Percentiles rank a stretch among this genome's conserved stretches.
phyloP scores from a whole-genome alignment of 2,113 vertebrate genomes.

The Casuarius casuarius region DNA sequence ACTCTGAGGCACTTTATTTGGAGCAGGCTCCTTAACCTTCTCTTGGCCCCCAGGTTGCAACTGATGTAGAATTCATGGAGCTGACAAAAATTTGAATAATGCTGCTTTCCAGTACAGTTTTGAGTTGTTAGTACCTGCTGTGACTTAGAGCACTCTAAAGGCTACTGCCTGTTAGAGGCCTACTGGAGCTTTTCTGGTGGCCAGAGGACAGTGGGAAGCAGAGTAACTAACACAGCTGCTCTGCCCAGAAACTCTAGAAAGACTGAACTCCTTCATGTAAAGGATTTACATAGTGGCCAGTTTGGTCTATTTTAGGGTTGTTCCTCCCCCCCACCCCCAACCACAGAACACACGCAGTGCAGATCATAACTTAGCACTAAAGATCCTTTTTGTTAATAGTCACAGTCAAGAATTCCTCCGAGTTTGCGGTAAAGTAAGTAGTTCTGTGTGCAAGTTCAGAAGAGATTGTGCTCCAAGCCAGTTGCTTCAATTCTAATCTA shows the following conservation, averaged over 20 bases:
- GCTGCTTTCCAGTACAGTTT: not conserved
- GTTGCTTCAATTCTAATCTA: not conserved
- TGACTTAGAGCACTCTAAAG: not conserved
- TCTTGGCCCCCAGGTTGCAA: not conserved
- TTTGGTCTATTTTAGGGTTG: not conserved
- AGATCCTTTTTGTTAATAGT: not conserved
- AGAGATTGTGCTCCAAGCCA: not conserved
- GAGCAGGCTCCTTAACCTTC: not conserved
- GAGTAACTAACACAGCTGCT: not conserved
- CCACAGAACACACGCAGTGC: not conserved
- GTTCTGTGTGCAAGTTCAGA: not conserved
- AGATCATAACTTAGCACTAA: not conserved
- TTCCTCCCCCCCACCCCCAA: not conserved
- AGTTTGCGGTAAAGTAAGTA: not conserved
- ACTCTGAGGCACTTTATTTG: not conserved
- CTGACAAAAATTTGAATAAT: not conserved
- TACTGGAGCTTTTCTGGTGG: not conserved
- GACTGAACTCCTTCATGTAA: not conserved
- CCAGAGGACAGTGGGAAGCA: not conserved
- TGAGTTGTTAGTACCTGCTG: not conserved
- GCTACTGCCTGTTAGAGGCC: not conserved
- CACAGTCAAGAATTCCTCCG: not conserved
- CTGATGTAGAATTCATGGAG: not conserved
- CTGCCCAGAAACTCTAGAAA: not conserved
- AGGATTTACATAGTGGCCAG: not conserved